Evolutionary conservation across 2,113 vertebrate species (phyloP), one percentile per base, ranked within the genome.

Genomic region (Planiliza haematocheilus): DNA sequence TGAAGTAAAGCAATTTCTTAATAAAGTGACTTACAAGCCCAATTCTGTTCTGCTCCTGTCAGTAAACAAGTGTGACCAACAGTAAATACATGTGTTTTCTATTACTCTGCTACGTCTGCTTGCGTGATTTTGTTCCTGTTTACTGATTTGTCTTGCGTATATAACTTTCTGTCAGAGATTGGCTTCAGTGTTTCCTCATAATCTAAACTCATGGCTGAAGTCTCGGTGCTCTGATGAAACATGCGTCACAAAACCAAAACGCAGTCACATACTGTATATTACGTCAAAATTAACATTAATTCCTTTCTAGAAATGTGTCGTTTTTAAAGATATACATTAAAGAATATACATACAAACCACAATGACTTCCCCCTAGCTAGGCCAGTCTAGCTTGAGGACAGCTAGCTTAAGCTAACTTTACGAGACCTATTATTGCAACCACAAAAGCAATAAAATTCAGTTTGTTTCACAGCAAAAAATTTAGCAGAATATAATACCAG

Each of bases 81-180:
- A 43, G 36, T 14, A 7, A 34, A 69, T 46, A 66, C 66, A 72
- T 70, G 59, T 77, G 77, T 79, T 85, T 81, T 68, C 12, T 37
- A 58, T 83, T 77, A 71, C 4, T 59, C 30, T 49, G 30, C n/a
- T n/a, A n/a, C n/a, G n/a, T 13, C 18, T 79, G 30, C 59, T 58
- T 34, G 10, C 77, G 52, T 37, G 58, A 49, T 52, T 57, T 45
- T 71, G 8, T 36, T 34, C 46, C 2, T 82, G 38, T 69, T 69
- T 67, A 55, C 58, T 20, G 21, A 0, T 36, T 76, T 74, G 51
- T 24, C 45, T 24, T 20, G 0, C 8, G 39, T 70, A 43, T 55
- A 61, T 45, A n/a, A 45, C 16, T 50, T 17, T 78, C 30, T 51
- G 58, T 48, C 56, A 64, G 62, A 72, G 60, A 45, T 20, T 66